These are phyloP conservation scores for Nanger granti DNA, from an alignment of 2,113 vertebrate species.

Conservation along the genomic window DNA sequence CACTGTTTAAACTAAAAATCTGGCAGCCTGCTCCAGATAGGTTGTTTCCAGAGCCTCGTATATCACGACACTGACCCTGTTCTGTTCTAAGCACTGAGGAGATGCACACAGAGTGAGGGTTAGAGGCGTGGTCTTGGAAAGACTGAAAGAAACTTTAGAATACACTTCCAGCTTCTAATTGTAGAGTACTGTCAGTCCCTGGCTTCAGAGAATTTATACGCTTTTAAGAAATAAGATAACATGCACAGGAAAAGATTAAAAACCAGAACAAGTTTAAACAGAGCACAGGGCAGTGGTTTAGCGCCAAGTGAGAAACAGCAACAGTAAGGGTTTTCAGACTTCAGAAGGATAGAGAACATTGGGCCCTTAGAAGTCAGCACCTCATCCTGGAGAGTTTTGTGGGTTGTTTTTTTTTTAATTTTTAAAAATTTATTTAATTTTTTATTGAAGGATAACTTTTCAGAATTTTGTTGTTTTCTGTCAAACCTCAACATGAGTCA, in stretches of 20 bases:
- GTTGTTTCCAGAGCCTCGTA: background rate
- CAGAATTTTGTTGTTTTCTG: background rate
- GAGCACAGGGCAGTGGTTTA: background rate
- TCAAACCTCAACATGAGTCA: background rate
- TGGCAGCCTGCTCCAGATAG: background rate
- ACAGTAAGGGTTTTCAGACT: background rate
- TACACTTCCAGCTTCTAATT: background rate
- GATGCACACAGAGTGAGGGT: background rate
- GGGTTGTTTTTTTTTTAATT: background rate
- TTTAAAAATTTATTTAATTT: background rate
- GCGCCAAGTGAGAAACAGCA: background rate
- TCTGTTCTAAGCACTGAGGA: background rate
- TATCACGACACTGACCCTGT: background rate
- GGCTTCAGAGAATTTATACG: background rate
- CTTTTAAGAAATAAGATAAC: background rate
- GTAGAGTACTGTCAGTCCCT: background rate
- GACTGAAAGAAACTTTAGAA: conserved; percentile 13
- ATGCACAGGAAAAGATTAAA: background rate
- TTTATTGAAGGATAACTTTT: background rate
- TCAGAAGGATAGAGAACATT: background rate
- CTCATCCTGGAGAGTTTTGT: background rate
- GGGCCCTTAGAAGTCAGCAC: background rate
- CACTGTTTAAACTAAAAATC: conserved; percentile 10
- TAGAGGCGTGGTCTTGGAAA: background rate
- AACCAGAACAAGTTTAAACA: background rate